A percentile compares a stretch with the other conserved stretches of the same genome.
phyloP scores from a whole-genome alignment of 2,888 invertebrate genomes.

The Conops quadrifasciatus region DNA sequence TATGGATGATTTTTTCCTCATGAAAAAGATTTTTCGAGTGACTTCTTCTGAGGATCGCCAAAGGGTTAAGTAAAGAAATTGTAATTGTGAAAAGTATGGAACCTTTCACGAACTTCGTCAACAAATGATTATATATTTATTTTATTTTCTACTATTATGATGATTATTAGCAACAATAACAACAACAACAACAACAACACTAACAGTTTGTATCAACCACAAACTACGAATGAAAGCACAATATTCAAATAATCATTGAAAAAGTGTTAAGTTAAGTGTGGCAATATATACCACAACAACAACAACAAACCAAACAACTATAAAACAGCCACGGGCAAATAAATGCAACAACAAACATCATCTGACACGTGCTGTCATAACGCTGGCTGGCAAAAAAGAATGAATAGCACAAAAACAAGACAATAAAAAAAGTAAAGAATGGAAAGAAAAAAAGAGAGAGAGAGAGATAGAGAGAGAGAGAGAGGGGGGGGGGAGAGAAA shows the following conservation, averaged over 20 bases:
- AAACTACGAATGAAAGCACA: not conserved
- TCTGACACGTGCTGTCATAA: conserved; percentile 29
- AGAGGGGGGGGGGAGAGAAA: no score
- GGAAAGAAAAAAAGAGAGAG: conserved; percentile 4
- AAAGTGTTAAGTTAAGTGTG: no score
- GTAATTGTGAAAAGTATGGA: no score
- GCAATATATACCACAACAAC: conserved; percentile 18
- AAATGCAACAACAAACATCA: conserved; percentile 19
- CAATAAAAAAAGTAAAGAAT: not conserved
- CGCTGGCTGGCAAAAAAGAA: not conserved
- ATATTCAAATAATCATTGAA: no score
- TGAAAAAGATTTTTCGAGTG: no score
- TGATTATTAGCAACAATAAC: not conserved
- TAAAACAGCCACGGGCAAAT: not conserved
- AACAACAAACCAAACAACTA: not conserved
- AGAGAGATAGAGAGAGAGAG: not conserved
- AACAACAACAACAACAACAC: conserved; percentile 9
- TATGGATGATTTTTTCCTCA: no score
- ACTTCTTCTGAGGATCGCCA: no score
- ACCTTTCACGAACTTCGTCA: no score
- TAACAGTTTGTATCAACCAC: not conserved
- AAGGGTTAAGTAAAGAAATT: no score
- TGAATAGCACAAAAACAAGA: not conserved
- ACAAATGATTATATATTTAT: no score
- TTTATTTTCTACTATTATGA: not conserved